A percentile compares a stretch with the other conserved stretches of the same genome.
Evolutionary conservation across 2,797 vertebrate genomes (phyloP).

Genomic region (Acrossocheilus wenchowensis): DNA sequence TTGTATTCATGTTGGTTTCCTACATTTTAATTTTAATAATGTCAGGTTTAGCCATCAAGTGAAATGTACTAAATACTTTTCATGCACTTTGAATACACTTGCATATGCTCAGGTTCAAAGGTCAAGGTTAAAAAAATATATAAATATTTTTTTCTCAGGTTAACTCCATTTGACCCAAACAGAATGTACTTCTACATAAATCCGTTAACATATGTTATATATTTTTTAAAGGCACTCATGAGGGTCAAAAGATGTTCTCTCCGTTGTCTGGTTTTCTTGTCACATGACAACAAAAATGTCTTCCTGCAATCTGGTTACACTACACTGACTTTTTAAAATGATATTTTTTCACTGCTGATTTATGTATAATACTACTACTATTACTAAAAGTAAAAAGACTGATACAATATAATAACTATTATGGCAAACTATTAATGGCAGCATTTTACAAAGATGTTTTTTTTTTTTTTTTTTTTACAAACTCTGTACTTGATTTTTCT

Average conservation of each 20-base stretch:
- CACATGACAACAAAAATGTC: conserved; percentile 18
- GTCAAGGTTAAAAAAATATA: not conserved
- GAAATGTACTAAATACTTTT: not conserved
- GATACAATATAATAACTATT: not conserved
- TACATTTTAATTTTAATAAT: not conserved
- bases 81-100: not conserved
- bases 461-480: not conserved
- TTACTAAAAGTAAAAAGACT: not conserved
- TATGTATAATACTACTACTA: not conserved
- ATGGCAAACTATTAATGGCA: not conserved
- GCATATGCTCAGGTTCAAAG: not conserved
- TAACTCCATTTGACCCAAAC: not conserved
- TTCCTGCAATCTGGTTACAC: not conserved
- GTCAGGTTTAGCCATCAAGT: not conserved
- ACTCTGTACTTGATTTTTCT: not conserved
- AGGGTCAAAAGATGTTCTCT: not conserved
- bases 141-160: not conserved
- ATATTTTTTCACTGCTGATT: not conserved
- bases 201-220: not conserved
- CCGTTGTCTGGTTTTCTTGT: not conserved
- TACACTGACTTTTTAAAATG: not conserved
- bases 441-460: not conserved
- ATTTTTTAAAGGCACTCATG: not conserved
- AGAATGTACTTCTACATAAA: not conserved
- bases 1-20: not conserved